Conservation (phyloP, 1,140 invertebrate species). For the Chionoecetes opilio region DNA sequence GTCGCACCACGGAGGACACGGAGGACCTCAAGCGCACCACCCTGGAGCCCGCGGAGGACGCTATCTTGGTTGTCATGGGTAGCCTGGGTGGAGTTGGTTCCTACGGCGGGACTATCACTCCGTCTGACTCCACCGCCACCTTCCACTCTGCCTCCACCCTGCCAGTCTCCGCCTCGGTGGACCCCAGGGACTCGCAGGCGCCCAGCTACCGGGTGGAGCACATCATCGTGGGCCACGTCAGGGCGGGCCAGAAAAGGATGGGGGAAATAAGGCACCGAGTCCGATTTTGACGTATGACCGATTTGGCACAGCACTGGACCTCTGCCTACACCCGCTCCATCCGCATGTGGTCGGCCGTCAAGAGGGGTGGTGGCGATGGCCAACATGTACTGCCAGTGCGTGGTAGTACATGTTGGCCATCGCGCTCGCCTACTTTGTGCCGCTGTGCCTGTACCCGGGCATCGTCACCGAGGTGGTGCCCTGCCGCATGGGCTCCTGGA, state of each 20-base stretch:
- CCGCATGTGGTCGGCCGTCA: conserved; percentile 70
- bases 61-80: conserved; percentile 88
- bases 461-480: conserved; percentile 94
- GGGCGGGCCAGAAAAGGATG: too few relatives aligned
- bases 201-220: conserved; percentile 77
- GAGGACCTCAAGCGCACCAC: conserved; percentile 87
- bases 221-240: conserved; percentile 63
- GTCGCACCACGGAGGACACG: conserved; percentile 85
- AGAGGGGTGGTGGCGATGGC: conserved; percentile 87
- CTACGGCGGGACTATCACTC: conserved; percentile 69
- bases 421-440: conserved; percentile 93
- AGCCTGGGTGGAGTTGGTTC: conserved; percentile 60
- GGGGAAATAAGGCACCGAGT: too few relatives aligned
- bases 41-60: conserved; percentile 91
- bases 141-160: conserved; percentile 76
- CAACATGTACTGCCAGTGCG: conserved; percentile 91
- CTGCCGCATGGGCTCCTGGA: conserved; percentile 92
- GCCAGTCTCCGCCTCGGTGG: conserved; percentile 69
- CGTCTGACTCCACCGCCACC: conserved; percentile 72
- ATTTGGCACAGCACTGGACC: too few relatives aligned
- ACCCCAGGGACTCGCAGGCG: conserved; percentile 61
- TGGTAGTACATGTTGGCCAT: conserved; percentile 96
- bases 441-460: conserved; percentile 94
- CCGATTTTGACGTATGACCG: too few relatives aligned
- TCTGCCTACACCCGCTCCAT: conserved; percentile 74